Evolutionary conservation across 2,888 invertebrate species (phyloP), one percentile per base, ranked within the genome.

Genomic region (Drosophila acutilabella): DNA sequence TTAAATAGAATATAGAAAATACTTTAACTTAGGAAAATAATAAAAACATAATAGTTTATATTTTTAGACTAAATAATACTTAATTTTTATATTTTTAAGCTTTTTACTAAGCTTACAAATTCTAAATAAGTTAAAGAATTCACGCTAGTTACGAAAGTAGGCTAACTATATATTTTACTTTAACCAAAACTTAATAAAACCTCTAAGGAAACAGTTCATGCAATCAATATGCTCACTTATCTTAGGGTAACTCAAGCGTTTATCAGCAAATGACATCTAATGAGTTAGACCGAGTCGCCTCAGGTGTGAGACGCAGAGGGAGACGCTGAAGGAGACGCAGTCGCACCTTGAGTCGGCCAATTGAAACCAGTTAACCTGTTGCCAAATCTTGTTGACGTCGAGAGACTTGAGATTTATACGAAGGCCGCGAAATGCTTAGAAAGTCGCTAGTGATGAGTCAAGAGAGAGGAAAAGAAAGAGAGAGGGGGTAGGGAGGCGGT

Each of bases 241-340:
- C 13, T 7, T 10, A 87, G 85, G 8, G 88, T 65, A 84, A 26
- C 4, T 1, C 13, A 23, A 52, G 60, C 48, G 56, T 65, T 89
- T 88, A 85, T 85, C 85, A 85, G 71, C 86, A 75, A 85, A 82
- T 80, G 88, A 89, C 89, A 85, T 85, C 89, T 82, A 85, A 85
- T 85, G 89, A 89, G 75, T 82, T 75, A 83, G 88, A 84, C 89
- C 71, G 69, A 64, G 64, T 66, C 64, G 69, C 53, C 59, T 79
- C 70, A 73, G 78, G 78, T 86, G 80, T 66, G 81, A 81, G 74
- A 57, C 52, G 14, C 13, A 48, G 50, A 14, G 51, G 16, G 38
- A 14, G 30, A 8, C 2, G 8, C 8, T 8, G 30, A 8, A 6
- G 8, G 41, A 11, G 45, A 71, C 44, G 18, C 18, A 50, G 82